Evolutionary conservation across 2,797 vertebrate genomes (phyloP).

Genomic region (Cuculus canorus): DNA sequence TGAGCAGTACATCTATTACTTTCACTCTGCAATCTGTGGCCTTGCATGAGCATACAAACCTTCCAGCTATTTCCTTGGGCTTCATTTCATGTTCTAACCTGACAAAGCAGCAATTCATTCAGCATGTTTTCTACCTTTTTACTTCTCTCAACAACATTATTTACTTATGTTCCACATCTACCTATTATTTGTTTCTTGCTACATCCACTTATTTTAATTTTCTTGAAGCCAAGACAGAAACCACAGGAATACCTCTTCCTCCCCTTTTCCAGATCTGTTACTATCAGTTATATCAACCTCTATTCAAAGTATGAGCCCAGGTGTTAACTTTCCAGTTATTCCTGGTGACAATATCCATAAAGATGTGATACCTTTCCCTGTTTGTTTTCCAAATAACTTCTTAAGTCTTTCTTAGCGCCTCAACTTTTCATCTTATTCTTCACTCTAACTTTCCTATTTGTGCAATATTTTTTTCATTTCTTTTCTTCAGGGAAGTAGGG

Average conservation of each 20-base stretch:
- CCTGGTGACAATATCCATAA: not conserved
- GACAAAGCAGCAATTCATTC: not conserved
- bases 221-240: not conserved
- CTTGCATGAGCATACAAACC: too few relatives aligned
- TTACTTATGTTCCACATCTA: not conserved
- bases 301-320: not conserved
- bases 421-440: not conserved
- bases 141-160: not conserved
- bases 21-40: not conserved
- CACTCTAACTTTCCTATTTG: not conserved
- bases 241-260: not conserved
- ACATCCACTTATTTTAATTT: not conserved
- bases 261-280: not conserved
- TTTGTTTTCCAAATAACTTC: not conserved
- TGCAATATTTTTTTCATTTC: not conserved
- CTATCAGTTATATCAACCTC: not conserved
- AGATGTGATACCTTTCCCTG: not conserved
- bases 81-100: not conserved
- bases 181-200: not conserved
- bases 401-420: too few relatives aligned
- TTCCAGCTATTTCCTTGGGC: not conserved
- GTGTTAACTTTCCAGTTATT: not conserved
- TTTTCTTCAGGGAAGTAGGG: not conserved
- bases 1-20: not conserved
- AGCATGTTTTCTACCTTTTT: not conserved